Base-by-base conservation (phyloP, 2,113 vertebrate species). In the Coreoperca whiteheadi region DNA sequence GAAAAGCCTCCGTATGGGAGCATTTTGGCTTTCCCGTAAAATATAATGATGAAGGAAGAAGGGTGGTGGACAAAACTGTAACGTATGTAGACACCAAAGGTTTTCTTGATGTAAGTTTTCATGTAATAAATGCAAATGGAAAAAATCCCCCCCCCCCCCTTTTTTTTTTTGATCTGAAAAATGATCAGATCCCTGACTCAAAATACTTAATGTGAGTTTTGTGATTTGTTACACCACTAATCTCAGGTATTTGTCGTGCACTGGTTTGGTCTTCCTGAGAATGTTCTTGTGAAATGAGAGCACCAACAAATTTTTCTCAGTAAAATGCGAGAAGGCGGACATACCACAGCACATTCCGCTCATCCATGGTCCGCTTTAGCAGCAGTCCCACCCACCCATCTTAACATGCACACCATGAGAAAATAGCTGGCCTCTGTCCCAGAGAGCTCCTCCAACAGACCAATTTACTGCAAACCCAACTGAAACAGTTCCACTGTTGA, bases 331-430 rank as follows among this genome's bases (percentile, higher is more conserved):
- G 70, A 59, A 74, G 78, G 46, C 23, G 18, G 37, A 73, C 83
- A 77, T 81, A 41, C 56, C 48, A 14, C 41, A 14, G 56, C 48
- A 37, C 82, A 87, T 87, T 89, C 83, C 88, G 34, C 8, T 74
- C 77, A 84, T 89, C 81, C 48, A 66, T 66, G 23, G 67, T 72
- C 60, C 74, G 37, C 67, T 59, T 59, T 0, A 54, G 30, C 25
- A 16, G 28, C 46, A 1, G 25, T 46, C 28, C 43, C 20, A 15
- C 71, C 51, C 63, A 15, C 69, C 59, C 63, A 3, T 7, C 5
- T 0, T 59, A 50, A 46, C 14, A 28, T 46, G 30, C 64, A 41
- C 18, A 32, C 50, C 37, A 61, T 34, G 56, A 72, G 61, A 34
- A 74, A 74, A 74, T n/a, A 51, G 51, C 43, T 61, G 28, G n/a